phyloP scores from a whole-genome alignment of 2,113 vertebrate genomes.

The Orthochromis indermauri region DNA sequence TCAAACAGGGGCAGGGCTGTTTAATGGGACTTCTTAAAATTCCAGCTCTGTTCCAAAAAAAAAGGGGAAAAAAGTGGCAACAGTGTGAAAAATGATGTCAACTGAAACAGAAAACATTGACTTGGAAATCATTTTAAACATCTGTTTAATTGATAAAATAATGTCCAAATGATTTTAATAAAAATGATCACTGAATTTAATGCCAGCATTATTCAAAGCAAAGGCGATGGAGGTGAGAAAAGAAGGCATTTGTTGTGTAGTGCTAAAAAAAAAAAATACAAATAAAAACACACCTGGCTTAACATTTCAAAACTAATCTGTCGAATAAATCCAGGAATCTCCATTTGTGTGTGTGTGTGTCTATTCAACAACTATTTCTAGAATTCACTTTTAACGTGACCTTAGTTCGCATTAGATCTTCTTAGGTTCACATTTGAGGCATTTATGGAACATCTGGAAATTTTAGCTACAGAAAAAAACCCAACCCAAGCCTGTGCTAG shows the following conservation, averaged over 20 bases:
- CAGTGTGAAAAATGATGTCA: background rate
- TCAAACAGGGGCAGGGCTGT: background rate
- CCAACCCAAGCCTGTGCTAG: background rate
- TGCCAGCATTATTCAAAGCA: background rate
- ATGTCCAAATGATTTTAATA: background rate
- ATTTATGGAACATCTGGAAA: background rate
- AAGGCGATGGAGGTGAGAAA: background rate
- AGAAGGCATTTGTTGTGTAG: background rate
- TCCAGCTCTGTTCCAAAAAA: background rate
- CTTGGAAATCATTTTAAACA: background rate
- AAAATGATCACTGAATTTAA: background rate
- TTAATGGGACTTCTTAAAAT: background rate
- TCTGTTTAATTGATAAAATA: background rate
- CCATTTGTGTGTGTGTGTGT: background rate
- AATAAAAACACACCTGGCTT: background rate
- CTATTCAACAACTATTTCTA: background rate
- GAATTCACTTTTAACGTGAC: background rate
- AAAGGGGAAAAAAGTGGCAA: background rate
- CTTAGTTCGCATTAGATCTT: background rate
- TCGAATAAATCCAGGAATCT: background rate
- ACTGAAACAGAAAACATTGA: background rate
- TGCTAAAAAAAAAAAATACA: background rate
- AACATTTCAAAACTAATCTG: background rate
- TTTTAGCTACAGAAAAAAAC: background rate
- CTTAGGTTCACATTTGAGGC: background rate